Evolutionary conservation across 23 tunicate genomes (phyloP).

Genomic region (Corella eumyota): DNA sequence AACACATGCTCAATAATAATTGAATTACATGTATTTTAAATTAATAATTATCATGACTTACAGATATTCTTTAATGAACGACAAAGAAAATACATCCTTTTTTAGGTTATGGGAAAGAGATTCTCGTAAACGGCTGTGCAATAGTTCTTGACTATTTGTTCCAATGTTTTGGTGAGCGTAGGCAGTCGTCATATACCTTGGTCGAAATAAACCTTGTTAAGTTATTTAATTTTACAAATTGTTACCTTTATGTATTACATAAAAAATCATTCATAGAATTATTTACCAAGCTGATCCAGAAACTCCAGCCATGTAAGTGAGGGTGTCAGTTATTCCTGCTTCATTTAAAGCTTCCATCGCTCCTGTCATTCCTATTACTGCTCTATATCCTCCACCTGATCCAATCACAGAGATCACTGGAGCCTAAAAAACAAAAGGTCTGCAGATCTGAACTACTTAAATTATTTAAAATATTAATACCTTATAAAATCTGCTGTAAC

Average conservation of each 20-base stretch:
- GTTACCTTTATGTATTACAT: not conserved
- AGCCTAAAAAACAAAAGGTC: conserved; percentile 30
- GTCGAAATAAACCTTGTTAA: not conserved
- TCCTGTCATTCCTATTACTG: conserved; percentile 73
- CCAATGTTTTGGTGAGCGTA: conserved; percentile 28
- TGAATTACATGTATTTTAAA: no score
- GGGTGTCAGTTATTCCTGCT: conserved; percentile 35
- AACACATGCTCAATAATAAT: no score
- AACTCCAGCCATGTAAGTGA: conserved; percentile 55
- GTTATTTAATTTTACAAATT: not conserved
- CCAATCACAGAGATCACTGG: conserved; percentile 63
- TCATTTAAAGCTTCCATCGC: conserved; percentile 73
- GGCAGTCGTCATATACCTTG: conserved; percentile 50
- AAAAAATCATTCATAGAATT: no score
- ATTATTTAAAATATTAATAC: no score
- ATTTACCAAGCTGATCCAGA: conserved; percentile 85
- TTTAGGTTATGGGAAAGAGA: conserved; percentile 1
- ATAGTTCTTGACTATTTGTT: conserved; percentile 7
- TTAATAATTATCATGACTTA: no score
- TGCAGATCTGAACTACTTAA: no score
- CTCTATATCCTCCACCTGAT: conserved; percentile 85
- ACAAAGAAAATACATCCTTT: conserved; percentile 20
- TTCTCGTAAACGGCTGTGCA: conserved; percentile 26
- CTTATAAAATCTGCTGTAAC: no score
- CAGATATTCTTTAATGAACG: conserved; percentile 13